These are phyloP conservation scores for Aulostomus chinensis DNA, from an alignment of 2,797 vertebrate genomes.

Conservation along the genomic window DNA sequence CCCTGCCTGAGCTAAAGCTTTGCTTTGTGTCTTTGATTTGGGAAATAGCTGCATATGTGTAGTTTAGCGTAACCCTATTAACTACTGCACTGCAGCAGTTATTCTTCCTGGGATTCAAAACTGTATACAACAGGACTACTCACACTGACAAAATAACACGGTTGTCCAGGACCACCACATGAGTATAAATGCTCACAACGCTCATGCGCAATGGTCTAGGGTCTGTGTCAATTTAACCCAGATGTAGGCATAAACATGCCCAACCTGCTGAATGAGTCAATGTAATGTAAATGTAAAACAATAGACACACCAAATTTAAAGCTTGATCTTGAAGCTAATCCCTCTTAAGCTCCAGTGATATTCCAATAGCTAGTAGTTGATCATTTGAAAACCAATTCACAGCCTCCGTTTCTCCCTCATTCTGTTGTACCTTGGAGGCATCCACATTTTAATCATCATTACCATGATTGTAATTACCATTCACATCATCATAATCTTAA, in stretches of 20 bases:
- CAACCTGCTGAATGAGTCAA: not conserved
- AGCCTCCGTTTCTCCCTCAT: slow-evolving; percentile 45
- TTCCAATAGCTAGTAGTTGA: slow-evolving; percentile 37
- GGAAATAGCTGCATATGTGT: too few species aligned
- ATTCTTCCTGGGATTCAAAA: too few species aligned
- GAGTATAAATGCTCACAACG: too few species aligned
- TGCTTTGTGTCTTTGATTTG: too few species aligned
- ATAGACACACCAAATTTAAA: not conserved
- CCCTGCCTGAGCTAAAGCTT: too few species aligned
- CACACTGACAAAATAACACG: too few species aligned
- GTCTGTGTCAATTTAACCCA: too few species aligned
- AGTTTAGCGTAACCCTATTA: too few species aligned
- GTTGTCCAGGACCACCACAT: too few species aligned
- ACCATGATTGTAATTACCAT: slow-evolving; percentile 69
- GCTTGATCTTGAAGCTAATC: slow-evolving; percentile 16
- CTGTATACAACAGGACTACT: too few species aligned
- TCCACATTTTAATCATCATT: slow-evolving; percentile 72
- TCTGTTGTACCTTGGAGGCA: slow-evolving; percentile 70
- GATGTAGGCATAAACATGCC: not conserved
- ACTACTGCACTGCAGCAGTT: too few species aligned
- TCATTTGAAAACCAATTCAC: slow-evolving; percentile 54
- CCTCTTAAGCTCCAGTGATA: slow-evolving; percentile 5
- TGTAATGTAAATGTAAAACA: not conserved
- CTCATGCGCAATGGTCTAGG: too few species aligned
- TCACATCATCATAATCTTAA: slow-evolving; percentile 74